Evolutionary conservation across 1,140 invertebrate genomes (phyloP).

Genomic region (Eufriesea mexicana): DNA sequence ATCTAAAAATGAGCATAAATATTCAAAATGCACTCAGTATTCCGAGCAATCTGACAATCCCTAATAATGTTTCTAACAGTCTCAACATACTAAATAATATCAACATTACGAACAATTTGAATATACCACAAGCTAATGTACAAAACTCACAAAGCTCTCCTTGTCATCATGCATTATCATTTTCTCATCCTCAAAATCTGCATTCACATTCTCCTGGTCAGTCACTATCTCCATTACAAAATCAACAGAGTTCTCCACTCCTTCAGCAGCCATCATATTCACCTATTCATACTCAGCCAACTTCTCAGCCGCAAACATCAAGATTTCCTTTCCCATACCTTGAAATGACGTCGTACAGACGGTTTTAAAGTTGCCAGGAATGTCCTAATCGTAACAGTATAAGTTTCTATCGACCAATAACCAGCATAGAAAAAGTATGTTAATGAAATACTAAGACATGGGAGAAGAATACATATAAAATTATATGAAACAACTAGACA

Average conservation of each 20-base stretch:
- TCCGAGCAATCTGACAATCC: slow-evolving; percentile 68
- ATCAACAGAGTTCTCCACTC: slow-evolving; percentile 71
- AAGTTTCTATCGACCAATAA: slow-evolving; percentile 45
- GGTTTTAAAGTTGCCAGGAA: slow-evolving; percentile 68
- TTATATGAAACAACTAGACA: slow-evolving; percentile 5
- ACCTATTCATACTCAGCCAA: slow-evolving; percentile 71
- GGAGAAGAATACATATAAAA: slow-evolving; percentile 4
- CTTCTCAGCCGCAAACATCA: slow-evolving; percentile 70
- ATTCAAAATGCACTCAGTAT: slow-evolving; percentile 71
- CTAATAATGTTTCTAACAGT: slow-evolving; percentile 67
- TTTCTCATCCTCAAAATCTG: slow-evolving; percentile 65
- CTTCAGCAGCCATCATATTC: slow-evolving; percentile 72
- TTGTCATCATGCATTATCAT: slow-evolving; percentile 73
- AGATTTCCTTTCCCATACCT: slow-evolving; percentile 78
- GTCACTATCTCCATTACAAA: slow-evolving; percentile 69
- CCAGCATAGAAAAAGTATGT: slow-evolving; percentile 53
- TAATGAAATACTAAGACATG: slow-evolving; percentile 22
- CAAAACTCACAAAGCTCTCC: slow-evolving; percentile 75
- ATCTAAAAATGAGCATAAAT: slow-evolving; percentile 76
- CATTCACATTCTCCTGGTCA: slow-evolving; percentile 68
- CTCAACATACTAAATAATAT: slow-evolving; percentile 70
- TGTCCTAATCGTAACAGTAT: slow-evolving; percentile 34
- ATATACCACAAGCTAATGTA: slow-evolving; percentile 65
- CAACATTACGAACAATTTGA: slow-evolving; percentile 67
- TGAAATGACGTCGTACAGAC: slow-evolving; percentile 78